A percentile compares a stretch with the other conserved stretches of the same genome.
Conservation (phyloP, 2,113 vertebrate genomes). For the Verasper variegatus region DNA sequence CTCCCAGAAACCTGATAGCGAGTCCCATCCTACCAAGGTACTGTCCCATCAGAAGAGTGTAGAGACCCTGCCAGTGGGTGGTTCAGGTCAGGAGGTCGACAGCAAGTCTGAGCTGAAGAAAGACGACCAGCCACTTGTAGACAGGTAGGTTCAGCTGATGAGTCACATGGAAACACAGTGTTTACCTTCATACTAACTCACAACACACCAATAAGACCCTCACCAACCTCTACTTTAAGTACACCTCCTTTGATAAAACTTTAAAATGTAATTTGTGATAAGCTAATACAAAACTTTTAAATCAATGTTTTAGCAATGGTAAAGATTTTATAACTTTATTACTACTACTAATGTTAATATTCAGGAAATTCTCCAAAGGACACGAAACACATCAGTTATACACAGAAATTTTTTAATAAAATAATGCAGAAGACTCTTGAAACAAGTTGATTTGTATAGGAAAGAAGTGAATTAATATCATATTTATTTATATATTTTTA, state of each 20-base stretch:
- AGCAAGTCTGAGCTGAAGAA: conserved; percentile 40
- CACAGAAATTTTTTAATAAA: too few relatives aligned
- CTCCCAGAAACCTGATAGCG: conserved; percentile 20
- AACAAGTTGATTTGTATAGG: too few relatives aligned
- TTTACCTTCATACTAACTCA: not conserved
- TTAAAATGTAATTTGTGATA: not conserved
- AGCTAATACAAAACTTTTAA: too few relatives aligned
- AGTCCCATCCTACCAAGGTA: not conserved
- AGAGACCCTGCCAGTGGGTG: conserved; percentile 14
- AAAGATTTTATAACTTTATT: too few relatives aligned
- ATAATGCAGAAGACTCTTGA: too few relatives aligned
- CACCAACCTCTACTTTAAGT: too few relatives aligned
- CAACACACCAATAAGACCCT: not conserved
- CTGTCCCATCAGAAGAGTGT: not conserved
- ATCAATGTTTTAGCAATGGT: too few relatives aligned
- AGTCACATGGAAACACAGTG: not conserved
- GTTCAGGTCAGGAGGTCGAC: conserved; percentile 33
- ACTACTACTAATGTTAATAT: too few relatives aligned
- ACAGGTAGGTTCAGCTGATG: conserved; percentile 65
- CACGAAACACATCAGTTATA: too few relatives aligned
- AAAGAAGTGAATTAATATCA: too few relatives aligned
- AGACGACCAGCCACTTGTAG: conserved; percentile 29
- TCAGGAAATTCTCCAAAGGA: too few relatives aligned
- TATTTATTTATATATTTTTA: too few relatives aligned
- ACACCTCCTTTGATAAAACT: not conserved